phyloP scores from a whole-genome alignment of 2,113 vertebrate genomes.

The Oryzias melastigma region DNA sequence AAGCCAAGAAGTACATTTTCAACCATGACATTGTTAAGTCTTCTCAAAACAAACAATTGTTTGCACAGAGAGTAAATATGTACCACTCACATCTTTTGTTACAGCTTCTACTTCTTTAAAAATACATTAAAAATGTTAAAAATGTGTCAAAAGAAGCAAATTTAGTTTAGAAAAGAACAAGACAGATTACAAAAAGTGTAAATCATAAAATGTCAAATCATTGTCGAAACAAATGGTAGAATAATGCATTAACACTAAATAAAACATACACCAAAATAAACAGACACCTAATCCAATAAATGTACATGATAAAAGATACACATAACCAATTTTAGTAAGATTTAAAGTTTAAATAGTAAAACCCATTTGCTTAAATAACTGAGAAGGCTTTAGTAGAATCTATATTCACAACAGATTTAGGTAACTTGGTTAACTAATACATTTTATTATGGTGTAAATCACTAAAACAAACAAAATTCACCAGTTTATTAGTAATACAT shows the following conservation, averaged over 20 bases:
- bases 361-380: background rate
- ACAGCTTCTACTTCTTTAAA: conserved; percentile 33
- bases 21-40: too few relatives aligned
- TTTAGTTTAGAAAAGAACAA: background rate
- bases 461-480: background rate
- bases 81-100: background rate
- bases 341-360: conserved; percentile 1
- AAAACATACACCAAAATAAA: conserved; percentile 12
- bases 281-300: background rate
- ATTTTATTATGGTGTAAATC: conserved; percentile 1
- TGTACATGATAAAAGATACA: background rate
- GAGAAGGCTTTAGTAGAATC: conserved; percentile 4
- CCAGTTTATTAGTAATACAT: background rate
- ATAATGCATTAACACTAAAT: conserved; percentile 15
- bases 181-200: background rate
- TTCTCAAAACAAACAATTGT: too few relatives aligned
- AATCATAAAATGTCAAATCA: background rate
- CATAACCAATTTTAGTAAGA: conserved; percentile 3
- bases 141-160: conserved; percentile 9
- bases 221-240: conserved; percentile 12
- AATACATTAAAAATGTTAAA: conserved; percentile 35
- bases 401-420: background rate
- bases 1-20: too few relatives aligned
- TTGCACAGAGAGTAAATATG: background rate
- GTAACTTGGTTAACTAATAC: background rate